Evolutionary conservation across 1,140 invertebrate genomes (phyloP).

Genomic region (Pseudomyrmex cubaensis): DNA sequence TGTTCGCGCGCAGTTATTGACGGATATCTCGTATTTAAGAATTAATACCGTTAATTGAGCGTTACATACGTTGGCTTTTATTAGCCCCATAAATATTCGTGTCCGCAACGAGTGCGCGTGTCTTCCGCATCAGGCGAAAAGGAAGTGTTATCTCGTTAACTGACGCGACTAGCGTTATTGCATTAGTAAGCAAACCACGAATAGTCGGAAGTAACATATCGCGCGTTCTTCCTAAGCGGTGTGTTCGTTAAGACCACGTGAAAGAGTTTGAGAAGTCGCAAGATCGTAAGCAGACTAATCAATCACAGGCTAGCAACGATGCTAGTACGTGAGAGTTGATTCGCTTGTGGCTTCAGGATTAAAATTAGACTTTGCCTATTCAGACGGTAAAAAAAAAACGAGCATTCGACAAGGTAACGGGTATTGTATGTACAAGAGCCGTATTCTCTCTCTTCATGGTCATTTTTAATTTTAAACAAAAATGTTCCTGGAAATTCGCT

Average conservation of each 20-base stretch:
- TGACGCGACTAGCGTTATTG: slow-evolving; percentile 47
- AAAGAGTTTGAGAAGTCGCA: too few relatives aligned
- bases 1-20: neutral
- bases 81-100: slow-evolving; percentile 48
- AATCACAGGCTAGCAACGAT: too few relatives aligned
- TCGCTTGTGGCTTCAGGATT: too few relatives aligned
- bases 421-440: too few relatives aligned
- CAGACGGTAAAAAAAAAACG: too few relatives aligned
- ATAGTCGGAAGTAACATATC: slow-evolving; percentile 51
- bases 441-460: too few relatives aligned
- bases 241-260: neutral
- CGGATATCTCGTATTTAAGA: slow-evolving; percentile 21
- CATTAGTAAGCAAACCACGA: slow-evolving; percentile 53
- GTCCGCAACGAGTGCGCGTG: slow-evolving; percentile 6
- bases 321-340: too few relatives aligned
- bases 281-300: too few relatives aligned
- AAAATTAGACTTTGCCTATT: too few relatives aligned
- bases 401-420: too few relatives aligned
- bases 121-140: slow-evolving; percentile 9
- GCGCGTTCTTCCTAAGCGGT: slow-evolving; percentile 36
- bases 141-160: slow-evolving; percentile 53
- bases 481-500: too few relatives aligned
- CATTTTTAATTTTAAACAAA: too few relatives aligned
- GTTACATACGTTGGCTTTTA: slow-evolving; percentile 6
- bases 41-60: slow-evolving; percentile 22